Evolutionary conservation across 2,113 vertebrate genomes (phyloP).

Genomic region (Petrocephalus zakoni): DNA sequence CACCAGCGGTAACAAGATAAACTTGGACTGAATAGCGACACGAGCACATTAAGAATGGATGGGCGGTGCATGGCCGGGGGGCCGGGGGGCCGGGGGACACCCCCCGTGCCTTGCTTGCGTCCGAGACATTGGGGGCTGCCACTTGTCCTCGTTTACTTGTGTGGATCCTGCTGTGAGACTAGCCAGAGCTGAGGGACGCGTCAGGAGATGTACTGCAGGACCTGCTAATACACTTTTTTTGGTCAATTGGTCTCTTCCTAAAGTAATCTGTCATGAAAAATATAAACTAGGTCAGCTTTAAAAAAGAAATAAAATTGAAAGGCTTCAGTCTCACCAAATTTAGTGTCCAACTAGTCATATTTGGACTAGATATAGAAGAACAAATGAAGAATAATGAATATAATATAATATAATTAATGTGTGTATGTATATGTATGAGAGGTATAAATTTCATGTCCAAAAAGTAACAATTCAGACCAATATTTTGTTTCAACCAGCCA

Average conservation of each 20-base stretch:
- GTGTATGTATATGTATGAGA: no score
- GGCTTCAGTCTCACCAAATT: background rate
- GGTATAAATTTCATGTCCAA: no score
- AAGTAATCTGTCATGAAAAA: background rate
- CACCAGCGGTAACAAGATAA: background rate
- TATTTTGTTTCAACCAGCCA: no score
- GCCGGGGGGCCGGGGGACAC: background rate
- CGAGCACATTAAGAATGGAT: background rate
- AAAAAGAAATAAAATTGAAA: background rate
- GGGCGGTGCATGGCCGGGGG: background rate
- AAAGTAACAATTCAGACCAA: no score
- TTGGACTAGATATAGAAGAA: background rate
- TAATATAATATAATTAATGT: no score
- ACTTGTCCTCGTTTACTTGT: background rate
- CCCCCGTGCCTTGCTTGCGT: background rate
- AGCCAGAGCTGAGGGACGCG: background rate
- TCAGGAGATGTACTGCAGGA: constrained; percentile 16
- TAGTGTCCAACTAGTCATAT: background rate
- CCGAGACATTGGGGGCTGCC: background rate
- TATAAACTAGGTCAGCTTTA: constrained; percentile 12
- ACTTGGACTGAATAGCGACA: background rate
- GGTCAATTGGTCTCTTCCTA: background rate
- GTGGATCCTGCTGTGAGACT: background rate
- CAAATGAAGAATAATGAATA: no score
- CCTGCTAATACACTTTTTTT: background rate